Conservation (phyloP, 2,113 vertebrate genomes). For the Periophthalmodon schlosseri region DNA sequence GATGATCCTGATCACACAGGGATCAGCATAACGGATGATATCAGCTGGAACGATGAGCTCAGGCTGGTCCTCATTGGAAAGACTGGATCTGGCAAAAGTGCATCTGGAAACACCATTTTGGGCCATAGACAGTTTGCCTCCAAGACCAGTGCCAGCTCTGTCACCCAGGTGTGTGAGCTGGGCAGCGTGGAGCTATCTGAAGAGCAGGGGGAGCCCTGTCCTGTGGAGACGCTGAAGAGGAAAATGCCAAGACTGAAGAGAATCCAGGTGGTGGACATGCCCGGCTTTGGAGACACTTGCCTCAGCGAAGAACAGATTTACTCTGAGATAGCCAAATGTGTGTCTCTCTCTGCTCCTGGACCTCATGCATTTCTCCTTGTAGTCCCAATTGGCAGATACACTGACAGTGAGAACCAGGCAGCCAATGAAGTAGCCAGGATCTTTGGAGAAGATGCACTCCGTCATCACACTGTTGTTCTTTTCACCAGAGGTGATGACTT, state of each 20-base stretch:
- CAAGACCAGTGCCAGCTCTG: conserved; percentile 66
- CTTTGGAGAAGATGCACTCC: conserved; percentile 71
- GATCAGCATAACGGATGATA: conserved; percentile 18
- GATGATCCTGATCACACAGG: conserved; percentile 19
- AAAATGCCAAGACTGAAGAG: conserved; percentile 44
- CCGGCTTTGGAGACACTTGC: conserved; percentile 79
- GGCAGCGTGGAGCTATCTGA: conserved; percentile 42
- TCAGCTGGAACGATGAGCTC: conserved; percentile 55
- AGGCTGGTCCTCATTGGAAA: conserved; percentile 76
- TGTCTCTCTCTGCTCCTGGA: conserved; percentile 68
- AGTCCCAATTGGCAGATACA: conserved; percentile 76
- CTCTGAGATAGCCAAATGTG: conserved; percentile 71
- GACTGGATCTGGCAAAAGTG: conserved; percentile 78
- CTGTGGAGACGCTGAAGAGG: conserved; percentile 5
- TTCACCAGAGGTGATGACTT: conserved; percentile 77
- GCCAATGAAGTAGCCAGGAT: conserved; percentile 57
- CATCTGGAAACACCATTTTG: conserved; percentile 80
- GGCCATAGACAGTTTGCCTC: conserved; percentile 69
- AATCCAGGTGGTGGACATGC: conserved; percentile 74
- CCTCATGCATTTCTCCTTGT: conserved; percentile 79
- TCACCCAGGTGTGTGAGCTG: conserved; percentile 69
- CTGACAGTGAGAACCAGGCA: conserved; percentile 60
- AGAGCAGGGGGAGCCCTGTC: conserved; percentile 19
- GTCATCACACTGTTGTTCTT: conserved; percentile 71
- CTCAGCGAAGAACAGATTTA: conserved; percentile 56